These are phyloP conservation scores for Machimus rusticus DNA, from an alignment of 2,888 invertebrate genomes.

Conservation along the genomic window DNA sequence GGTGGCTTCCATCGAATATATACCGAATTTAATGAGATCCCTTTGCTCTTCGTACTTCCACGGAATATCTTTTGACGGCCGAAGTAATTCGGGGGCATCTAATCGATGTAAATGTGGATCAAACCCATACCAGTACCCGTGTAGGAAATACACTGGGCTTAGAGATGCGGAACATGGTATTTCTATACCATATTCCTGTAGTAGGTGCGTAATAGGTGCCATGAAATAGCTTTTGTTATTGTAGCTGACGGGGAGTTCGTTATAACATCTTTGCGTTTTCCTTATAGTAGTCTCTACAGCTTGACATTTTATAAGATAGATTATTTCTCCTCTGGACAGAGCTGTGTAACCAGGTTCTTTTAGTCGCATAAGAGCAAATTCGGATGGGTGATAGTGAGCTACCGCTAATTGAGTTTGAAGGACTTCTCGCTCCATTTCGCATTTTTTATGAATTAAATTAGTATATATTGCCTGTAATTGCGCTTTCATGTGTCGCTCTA, in stretches of 20 bases:
- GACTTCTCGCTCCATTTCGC: background rate
- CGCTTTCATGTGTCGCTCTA: no score
- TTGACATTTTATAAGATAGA: background rate
- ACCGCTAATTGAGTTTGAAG: background rate
- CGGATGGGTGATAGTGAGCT: background rate
- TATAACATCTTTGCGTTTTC: background rate
- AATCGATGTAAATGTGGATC: background rate
- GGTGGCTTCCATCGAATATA: no score
- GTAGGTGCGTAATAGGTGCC: background rate
- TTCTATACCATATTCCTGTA: background rate
- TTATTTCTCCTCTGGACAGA: background rate
- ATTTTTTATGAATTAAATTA: background rate
- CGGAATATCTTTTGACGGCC: no score
- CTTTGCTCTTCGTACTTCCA: no score
- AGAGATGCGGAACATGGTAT: background rate
- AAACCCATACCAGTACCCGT: background rate
- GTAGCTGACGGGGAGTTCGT: background rate
- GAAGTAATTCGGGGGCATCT: no score
- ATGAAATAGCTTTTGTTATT: background rate
- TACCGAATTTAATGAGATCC: no score
- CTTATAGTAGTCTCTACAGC: background rate
- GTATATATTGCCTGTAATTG: background rate
- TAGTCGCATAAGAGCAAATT: background rate
- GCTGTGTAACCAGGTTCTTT: background rate
- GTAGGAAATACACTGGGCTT: background rate